These are phyloP conservation scores for Acronicta aceris DNA, from an alignment of 2,888 invertebrate genomes.

Conservation along the genomic window DNA sequence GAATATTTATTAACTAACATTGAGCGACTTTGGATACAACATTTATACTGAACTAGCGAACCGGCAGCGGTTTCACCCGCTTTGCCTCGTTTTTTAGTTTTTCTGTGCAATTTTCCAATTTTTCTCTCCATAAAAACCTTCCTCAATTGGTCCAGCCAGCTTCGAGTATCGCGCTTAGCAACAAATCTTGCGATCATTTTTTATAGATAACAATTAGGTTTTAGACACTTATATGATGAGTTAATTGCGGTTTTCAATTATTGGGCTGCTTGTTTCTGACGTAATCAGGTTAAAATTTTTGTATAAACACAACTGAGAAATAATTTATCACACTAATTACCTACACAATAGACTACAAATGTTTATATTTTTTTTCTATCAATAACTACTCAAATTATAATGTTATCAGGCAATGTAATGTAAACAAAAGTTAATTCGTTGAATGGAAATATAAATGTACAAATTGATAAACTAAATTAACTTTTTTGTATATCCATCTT, in stretches of 20 bases:
- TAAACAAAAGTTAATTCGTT: slow-evolving; percentile 24
- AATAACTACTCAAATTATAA: slow-evolving; percentile 6
- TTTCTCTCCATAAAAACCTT: too few species aligned
- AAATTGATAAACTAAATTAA: slow-evolving; percentile 5
- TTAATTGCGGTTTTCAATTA: slow-evolving; percentile 2
- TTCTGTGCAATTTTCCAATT: too few species aligned
- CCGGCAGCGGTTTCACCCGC: too few species aligned
- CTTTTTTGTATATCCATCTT: not conserved
- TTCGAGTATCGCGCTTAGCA: too few species aligned
- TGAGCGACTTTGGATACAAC: too few species aligned
- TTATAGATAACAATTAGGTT: too few species aligned
- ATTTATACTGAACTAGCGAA: too few species aligned
- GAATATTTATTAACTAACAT: too few species aligned
- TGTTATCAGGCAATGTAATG: slow-evolving; percentile 21
- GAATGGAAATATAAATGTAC: slow-evolving; percentile 5
- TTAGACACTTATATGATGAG: not conserved
- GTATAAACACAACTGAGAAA: not conserved
- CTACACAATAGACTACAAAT: slow-evolving; percentile 6
- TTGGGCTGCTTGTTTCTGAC: not conserved
- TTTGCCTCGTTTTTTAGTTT: too few species aligned
- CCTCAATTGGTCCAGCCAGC: too few species aligned
- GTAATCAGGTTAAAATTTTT: too few species aligned
- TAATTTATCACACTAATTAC: slow-evolving; percentile 9
- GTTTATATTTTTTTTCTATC: slow-evolving; percentile 2
- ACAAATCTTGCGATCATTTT: too few species aligned